phyloP scores from a whole-genome alignment of 2,797 vertebrate genomes.

The Alcedo quadribrachys region DNA sequence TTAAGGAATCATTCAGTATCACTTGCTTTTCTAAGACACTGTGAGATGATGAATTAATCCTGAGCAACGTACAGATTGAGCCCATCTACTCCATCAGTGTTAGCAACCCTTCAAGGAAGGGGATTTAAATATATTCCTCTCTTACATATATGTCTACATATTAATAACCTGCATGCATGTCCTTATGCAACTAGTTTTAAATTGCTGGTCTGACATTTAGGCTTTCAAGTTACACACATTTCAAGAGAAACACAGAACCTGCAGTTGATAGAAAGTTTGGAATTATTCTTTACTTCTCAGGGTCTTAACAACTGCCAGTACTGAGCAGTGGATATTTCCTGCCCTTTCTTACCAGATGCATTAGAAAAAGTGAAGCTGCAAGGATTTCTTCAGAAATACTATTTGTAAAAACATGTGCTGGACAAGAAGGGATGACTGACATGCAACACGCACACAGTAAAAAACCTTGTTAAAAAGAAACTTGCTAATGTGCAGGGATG shows the following conservation, averaged over 20 bases:
- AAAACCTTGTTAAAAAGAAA: background rate
- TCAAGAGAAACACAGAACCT: background rate
- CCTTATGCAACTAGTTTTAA: background rate
- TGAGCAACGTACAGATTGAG: background rate
- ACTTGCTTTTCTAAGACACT: background rate
- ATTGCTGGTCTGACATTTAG: background rate
- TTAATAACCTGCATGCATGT: background rate
- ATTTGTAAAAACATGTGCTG: background rate
- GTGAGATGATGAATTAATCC: background rate
- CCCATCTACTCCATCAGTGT: background rate
- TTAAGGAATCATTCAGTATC: background rate
- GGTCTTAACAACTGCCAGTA: background rate
- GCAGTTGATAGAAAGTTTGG: background rate
- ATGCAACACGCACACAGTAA: background rate
- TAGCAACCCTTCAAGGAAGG: background rate
- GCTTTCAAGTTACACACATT: background rate
- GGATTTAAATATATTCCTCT: background rate
- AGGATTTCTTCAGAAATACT: background rate
- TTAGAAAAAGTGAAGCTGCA: background rate
- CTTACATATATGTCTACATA: background rate
- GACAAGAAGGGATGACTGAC: background rate
- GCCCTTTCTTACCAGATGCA: background rate
- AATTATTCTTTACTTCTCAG: background rate
- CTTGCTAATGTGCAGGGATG: background rate
- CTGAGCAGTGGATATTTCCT: fast-evolving